Base-by-base conservation (phyloP, 53 echinoderm and acorn worm species). In the Echinarachnius parma region DNA sequence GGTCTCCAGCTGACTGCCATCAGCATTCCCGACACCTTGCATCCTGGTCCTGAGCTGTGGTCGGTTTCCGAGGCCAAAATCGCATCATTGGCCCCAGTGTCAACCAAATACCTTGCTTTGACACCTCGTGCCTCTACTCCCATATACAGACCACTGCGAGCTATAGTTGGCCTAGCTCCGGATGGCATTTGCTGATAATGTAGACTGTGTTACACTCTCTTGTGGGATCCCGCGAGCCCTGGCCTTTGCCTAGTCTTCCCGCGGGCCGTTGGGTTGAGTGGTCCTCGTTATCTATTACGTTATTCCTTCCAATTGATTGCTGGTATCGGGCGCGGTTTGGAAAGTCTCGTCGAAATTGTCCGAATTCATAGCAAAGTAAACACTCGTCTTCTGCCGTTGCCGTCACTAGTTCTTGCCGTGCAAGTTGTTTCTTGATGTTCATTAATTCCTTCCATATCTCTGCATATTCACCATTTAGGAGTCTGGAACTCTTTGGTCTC, bases 51-150 rank as follows among this genome's bases (percentile, higher is more conserved):
- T 37, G 4, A 66, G 46, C 11, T 15, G 35, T 30, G 66, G 66
- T 31, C 79, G 48, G 1, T 46, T 44, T 25, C 36, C 58, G 81
- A 48, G 20, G 75, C 62, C 52, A 81, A 50, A 1, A 81, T 39
- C 37, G 75, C 75, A 23, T 81, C 62, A 20, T 60, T 66, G 4
- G 80, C 80, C 14, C 80, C 69, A 2, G 60, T 69, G 39, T 80
- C 80, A n/a, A 69, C 80, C 53, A 61, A 42, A 18, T 72, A 16
- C 22, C 29, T 66, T 8, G 52, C 60, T 14, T 57, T 56, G 15
- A 68, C 45, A 52, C 80, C 80, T 34, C 68, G 46, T 27, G 69
- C 31, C 9, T 20, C 31, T 26, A 58, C 69, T n/a, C n/a, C n/a
- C 4, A 62, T 24, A 22, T 23, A 62, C 5, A 62, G 37, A 22